Percentiles rank a stretch among this genome's conserved stretches.
phyloP scores from a whole-genome alignment of 2,113 vertebrate genomes.

The Tachuris rubrigastra region DNA sequence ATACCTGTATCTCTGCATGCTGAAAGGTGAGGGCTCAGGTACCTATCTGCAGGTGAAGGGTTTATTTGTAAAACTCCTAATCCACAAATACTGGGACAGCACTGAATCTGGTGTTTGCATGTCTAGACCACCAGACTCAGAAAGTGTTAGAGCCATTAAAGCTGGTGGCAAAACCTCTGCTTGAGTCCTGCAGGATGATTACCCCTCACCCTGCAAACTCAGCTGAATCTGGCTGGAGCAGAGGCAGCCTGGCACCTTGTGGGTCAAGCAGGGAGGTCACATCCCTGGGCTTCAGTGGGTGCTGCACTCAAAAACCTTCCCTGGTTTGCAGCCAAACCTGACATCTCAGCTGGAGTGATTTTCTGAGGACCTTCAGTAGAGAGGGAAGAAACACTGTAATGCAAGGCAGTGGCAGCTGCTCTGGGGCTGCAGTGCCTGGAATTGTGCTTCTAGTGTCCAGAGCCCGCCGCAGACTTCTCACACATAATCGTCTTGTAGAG shows the following conservation, averaged over 20 bases:
- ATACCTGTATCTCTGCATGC: background rate
- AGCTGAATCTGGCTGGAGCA: background rate
- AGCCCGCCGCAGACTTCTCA: fast-evolving
- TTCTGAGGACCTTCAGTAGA: background rate
- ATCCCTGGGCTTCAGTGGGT: background rate
- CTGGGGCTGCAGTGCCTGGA: background rate
- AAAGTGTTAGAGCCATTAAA: background rate
- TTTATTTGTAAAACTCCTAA: background rate
- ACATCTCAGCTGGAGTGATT: fast-evolving
- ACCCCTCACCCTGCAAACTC: background rate
- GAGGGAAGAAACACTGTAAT: background rate
- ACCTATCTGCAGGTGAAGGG: background rate
- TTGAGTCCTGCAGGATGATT: background rate
- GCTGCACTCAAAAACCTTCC: background rate
- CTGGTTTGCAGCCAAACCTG: background rate
- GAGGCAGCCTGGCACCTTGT: background rate
- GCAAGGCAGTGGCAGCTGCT: background rate
- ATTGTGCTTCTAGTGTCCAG: background rate
- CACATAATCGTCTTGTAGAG: background rate
- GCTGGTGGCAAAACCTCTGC: background rate
- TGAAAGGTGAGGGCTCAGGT: background rate
- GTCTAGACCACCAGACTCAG: background rate
- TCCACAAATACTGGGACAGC: background rate
- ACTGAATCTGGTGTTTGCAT: background rate
- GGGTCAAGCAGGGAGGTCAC: background rate